These are phyloP conservation scores for Orthonevra nobilis DNA, from an alignment of 2,888 invertebrate species.

Conservation along the genomic window DNA sequence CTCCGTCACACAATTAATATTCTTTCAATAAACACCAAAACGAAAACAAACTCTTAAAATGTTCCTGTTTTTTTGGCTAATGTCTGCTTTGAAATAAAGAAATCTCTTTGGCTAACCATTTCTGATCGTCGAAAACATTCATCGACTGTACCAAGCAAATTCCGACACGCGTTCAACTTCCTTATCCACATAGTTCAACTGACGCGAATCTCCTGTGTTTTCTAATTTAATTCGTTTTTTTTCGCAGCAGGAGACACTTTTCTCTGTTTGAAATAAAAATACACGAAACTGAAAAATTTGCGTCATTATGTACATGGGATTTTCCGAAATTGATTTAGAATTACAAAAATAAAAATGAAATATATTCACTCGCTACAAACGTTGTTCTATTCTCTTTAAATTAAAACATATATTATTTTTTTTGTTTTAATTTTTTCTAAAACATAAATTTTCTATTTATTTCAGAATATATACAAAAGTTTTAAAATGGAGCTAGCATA, in stretches of 20 bases:
- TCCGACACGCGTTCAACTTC: slow-evolving; percentile 45
- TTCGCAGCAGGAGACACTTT: slow-evolving; percentile 67
- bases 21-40: not conserved
- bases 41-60: not conserved
- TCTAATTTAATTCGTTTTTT: slow-evolving; percentile 24
- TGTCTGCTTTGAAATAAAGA: slow-evolving; percentile 3
- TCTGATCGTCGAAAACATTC: no score
- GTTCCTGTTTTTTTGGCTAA: not conserved
- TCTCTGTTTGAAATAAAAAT: slow-evolving; percentile 40
- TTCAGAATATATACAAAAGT: no score
- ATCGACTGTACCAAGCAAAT: no score
- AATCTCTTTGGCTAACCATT: slow-evolving; percentile 6
- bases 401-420: not conserved
- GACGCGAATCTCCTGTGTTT: slow-evolving; percentile 46
- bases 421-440: slow-evolving; percentile 35
- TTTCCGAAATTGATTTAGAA: slow-evolving; percentile 61
- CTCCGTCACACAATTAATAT: slow-evolving; percentile 37
- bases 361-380: no score
- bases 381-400: no score
- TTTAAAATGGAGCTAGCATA: slow-evolving; percentile 37
- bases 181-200: slow-evolving; percentile 28
- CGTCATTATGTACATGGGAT: slow-evolving; percentile 62
- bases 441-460: no score
- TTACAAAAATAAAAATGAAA: slow-evolving; percentile 16
- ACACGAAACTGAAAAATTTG: slow-evolving; percentile 37